Conservation (phyloP, 2,888 invertebrate genomes). For the Stegophylla sp. region DNA sequence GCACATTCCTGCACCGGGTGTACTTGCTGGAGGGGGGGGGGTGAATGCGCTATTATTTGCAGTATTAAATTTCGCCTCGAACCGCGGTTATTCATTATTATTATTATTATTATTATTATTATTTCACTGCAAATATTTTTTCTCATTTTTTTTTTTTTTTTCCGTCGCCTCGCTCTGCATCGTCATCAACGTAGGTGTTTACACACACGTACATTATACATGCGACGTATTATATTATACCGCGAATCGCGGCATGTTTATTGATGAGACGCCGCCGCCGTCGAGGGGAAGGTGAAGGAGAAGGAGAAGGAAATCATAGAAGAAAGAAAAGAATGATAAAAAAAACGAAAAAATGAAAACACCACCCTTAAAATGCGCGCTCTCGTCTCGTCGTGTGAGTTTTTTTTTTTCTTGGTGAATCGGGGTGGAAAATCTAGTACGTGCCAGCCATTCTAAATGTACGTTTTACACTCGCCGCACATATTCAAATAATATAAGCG, state of each 20-base stretch:
- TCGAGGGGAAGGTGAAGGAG: no score
- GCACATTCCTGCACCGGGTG: no score
- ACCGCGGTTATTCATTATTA: no score
- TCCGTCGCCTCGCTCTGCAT: no score
- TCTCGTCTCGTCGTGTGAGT: constrained; percentile 16
- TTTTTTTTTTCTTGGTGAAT: constrained; percentile 31
- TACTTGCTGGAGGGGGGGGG: neutral
- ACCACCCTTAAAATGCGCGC: neutral
- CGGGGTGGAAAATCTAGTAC: constrained; percentile 50
- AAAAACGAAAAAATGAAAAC: constrained; percentile 20
- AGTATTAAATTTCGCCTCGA: no score
- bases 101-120: no score
- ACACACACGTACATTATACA: no score
- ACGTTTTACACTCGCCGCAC: neutral
- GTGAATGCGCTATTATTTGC: no score
- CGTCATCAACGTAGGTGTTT: no score
- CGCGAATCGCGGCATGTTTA: constrained; percentile 32
- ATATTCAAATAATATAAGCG: neutral
- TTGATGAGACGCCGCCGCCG: constrained; percentile 34
- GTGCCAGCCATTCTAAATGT: constrained; percentile 45
- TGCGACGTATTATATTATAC: constrained; percentile 4
- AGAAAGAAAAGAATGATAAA: neutral
- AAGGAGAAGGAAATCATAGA: constrained; percentile 3
- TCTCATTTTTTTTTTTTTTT: no score
- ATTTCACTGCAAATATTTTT: no score